phyloP scores from a whole-genome alignment of 2,113 vertebrate species.

The Campylomormyrus numenius region DNA sequence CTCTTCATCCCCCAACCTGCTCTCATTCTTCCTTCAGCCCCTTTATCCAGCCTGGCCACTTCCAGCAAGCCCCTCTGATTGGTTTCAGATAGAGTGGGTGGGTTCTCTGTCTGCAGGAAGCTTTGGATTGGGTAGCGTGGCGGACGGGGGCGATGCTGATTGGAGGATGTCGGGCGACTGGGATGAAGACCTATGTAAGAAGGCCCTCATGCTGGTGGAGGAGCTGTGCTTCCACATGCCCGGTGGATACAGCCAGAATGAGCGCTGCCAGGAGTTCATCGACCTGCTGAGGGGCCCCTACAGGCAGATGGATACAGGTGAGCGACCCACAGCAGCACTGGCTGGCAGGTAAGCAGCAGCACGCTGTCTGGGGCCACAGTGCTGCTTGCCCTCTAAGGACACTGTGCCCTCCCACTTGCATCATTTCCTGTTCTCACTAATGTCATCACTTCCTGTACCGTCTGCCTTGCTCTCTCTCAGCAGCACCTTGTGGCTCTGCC shows the following conservation, averaged over 20 bases:
- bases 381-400: not conserved
- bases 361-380: not conserved
- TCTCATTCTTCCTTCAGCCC: not conserved
- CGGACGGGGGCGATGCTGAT: constrained; percentile 65
- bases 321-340: not conserved
- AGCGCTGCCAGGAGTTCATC: constrained; percentile 77
- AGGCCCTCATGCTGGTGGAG: constrained; percentile 73
- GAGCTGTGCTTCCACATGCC: constrained; percentile 74
- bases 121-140: constrained; percentile 49
- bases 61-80: not conserved
- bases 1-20: not conserved
- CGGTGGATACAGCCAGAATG: constrained; percentile 64
- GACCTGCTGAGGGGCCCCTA: constrained; percentile 68
- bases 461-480: constrained; percentile 39
- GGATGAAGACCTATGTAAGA: constrained; percentile 82
- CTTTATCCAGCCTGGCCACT: constrained; percentile 23
- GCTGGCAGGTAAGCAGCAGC: not conserved
- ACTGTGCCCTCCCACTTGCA: not conserved
- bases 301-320: constrained; percentile 69
- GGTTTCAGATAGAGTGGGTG: constrained; percentile 43
- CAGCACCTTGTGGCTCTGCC: not conserved
- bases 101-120: constrained; percentile 32
- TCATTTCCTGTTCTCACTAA: not conserved
- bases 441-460: not conserved
- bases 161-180: constrained; percentile 86